Base-by-base conservation (phyloP, 2,797 vertebrate genomes). In the Etheostoma nigrum region DNA sequence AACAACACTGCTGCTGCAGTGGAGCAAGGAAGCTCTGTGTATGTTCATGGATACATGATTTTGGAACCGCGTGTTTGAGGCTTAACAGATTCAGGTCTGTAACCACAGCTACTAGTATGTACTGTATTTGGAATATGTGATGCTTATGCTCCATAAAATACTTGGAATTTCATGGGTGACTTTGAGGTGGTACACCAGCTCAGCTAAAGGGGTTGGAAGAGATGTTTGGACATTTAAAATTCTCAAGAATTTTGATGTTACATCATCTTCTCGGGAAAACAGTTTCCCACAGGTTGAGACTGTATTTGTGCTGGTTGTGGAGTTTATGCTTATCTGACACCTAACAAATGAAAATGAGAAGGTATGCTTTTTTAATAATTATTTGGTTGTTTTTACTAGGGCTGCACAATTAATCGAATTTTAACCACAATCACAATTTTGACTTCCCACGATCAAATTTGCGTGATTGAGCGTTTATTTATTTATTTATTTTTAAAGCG, bases 111-210 rank as follows among this genome's bases (percentile, higher is more conserved):
- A 52, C 73, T 52, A 48, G 58, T 77, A 72, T 83, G 67, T 81
- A 57, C 85, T 84, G 60, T 84, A 74, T 85, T 83, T 71, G 53
- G 58, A 51, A 63, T 75, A 81, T 72, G 69, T 64, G 59, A 83
- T 62, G 63, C 76, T 79, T 67, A 78, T 74, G 79, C 82, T 79
- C 78, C 13, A 51, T 86, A 57, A 77, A 71, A 77, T 90, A 80
- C 81, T 69, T 81, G 67, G 89, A 81, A 88, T 91, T 87, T 82
- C 57, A 70, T 51, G 48, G 45, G 64, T 68, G 64, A 66, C 82
- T 88, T 78, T 84, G 70, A 80, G 82, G 79, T 76, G 70, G 72
- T 42, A 58, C 36, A 27, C 1, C 4, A 18, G 52, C 67, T 75
- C 15, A 0, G 44, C 73, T 69, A 44, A 77, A 47, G 15, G 64